Conservation (phyloP, 1,140 invertebrate genomes). For the Pygmarrhopalites habei region DNA sequence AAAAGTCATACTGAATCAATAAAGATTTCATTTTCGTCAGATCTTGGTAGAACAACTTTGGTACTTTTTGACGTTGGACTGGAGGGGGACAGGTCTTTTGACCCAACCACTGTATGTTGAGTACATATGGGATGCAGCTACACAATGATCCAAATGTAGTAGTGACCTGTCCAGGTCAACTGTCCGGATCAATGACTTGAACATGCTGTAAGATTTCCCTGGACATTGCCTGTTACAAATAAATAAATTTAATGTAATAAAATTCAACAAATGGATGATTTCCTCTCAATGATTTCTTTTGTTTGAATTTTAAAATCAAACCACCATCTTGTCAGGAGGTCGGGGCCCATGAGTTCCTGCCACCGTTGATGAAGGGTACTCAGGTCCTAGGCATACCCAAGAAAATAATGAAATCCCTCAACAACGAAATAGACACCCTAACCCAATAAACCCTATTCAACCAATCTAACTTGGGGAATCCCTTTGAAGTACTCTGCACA, state of each 20-base stretch:
- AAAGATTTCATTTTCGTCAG: not conserved
- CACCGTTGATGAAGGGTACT: conserved; percentile 16
- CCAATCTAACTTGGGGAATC: too few species aligned
- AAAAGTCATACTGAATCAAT: not conserved
- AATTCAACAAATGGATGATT: not conserved
- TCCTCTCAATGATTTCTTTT: too few species aligned
- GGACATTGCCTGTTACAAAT: conserved; percentile 31
- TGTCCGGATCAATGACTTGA: conserved; percentile 16
- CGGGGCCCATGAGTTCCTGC: conserved; percentile 20
- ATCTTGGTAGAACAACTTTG: too few species aligned
- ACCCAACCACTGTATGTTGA: conserved; percentile 29
- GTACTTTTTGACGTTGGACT: too few species aligned
- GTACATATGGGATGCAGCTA: conserved; percentile 22
- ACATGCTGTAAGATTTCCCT: conserved; percentile 20
- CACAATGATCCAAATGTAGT: conserved; percentile 24
- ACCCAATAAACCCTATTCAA: too few species aligned
- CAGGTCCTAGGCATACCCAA: too few species aligned
- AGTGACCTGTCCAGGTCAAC: conserved; percentile 13
- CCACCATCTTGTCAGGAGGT: conserved; percentile 24
- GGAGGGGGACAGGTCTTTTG: conserved; percentile 19
- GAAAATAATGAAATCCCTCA: too few species aligned
- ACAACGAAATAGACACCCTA: too few species aligned
- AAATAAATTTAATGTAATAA: not conserved
- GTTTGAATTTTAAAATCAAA: too few species aligned
- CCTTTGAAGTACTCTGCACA: conserved; percentile 23